phyloP scores from a whole-genome alignment of 2,797 vertebrate genomes.

The Alosa sapidissima region DNA sequence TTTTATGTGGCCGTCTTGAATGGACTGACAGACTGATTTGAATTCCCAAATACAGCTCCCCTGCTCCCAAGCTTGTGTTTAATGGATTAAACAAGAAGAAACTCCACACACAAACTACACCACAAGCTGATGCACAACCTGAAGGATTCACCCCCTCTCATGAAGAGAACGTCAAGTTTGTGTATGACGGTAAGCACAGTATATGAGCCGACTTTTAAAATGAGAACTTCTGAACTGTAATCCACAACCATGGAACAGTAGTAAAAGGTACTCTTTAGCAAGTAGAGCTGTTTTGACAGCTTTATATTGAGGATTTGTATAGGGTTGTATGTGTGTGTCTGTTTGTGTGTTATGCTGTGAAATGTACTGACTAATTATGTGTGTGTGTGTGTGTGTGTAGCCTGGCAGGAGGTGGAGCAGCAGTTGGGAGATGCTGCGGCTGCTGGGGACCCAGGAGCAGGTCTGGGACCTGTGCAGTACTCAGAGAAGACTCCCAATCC shows the following conservation, averaged over 20 bases:
- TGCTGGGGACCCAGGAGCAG: not conserved
- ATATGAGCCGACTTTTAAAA: not conserved
- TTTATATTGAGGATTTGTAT: not conserved
- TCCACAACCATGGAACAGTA: no score
- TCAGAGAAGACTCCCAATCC: slow-evolving; percentile 6
- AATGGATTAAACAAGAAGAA: slow-evolving; percentile 23
- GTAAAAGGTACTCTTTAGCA: not conserved
- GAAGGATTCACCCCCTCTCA: slow-evolving; percentile 17
- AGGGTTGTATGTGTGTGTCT: not conserved
- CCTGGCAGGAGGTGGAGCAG: slow-evolving; percentile 12
- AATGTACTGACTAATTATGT: not conserved
- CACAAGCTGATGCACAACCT: not conserved
- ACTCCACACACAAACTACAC: not conserved
- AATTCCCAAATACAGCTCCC: not conserved
- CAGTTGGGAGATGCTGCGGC: not conserved
- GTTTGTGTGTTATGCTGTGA: not conserved
- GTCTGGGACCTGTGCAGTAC: slow-evolving; percentile 19
- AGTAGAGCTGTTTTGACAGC: not conserved
- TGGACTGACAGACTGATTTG: not conserved
- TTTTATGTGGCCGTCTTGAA: not conserved
- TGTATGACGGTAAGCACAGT: not conserved
- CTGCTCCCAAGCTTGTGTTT: slow-evolving; percentile 6
- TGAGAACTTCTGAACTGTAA: no score
- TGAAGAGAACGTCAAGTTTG: slow-evolving; percentile 19
- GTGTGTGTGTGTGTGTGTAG: not conserved